phyloP scores from a whole-genome alignment of 2,113 vertebrate species.

The Cheirogaleus medius region DNA sequence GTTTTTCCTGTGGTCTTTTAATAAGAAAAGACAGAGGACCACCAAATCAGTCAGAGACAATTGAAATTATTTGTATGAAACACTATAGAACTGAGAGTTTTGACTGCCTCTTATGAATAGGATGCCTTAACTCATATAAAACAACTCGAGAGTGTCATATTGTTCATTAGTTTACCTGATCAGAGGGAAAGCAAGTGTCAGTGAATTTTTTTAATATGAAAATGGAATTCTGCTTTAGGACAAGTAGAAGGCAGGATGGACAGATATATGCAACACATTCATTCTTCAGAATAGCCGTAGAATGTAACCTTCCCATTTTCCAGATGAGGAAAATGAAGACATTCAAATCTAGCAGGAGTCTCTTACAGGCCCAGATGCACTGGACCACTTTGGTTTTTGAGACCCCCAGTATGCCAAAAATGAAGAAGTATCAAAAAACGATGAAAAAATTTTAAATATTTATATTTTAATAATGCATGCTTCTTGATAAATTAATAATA shows the following conservation, averaged over 20 bases:
- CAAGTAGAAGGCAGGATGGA: not conserved
- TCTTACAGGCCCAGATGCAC: not conserved
- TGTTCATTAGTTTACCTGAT: not conserved
- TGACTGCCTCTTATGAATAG: too few species aligned
- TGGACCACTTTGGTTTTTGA: not conserved
- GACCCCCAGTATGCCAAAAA: not conserved
- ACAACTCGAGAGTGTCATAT: too few species aligned
- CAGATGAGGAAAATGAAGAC: not conserved
- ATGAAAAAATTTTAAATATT: not conserved
- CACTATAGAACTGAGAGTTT: rapidly evolving
- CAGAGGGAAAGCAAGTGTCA: not conserved
- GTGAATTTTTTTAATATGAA: not conserved
- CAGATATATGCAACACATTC: rapidly evolving
- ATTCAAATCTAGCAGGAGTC: not conserved
- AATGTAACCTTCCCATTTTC: not conserved
- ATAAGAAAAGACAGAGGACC: not conserved
- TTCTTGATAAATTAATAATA: not conserved
- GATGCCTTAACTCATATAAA: not conserved
- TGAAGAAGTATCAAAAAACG: not conserved
- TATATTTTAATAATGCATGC: not conserved
- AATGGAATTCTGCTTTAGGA: not conserved
- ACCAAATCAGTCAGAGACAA: not conserved
- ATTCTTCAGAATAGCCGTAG: rapidly evolving
- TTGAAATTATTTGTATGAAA: not conserved
- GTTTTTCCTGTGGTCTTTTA: not conserved